Evolutionary conservation across 1,140 invertebrate genomes (phyloP).

Genomic region (Amyelois transitella): DNA sequence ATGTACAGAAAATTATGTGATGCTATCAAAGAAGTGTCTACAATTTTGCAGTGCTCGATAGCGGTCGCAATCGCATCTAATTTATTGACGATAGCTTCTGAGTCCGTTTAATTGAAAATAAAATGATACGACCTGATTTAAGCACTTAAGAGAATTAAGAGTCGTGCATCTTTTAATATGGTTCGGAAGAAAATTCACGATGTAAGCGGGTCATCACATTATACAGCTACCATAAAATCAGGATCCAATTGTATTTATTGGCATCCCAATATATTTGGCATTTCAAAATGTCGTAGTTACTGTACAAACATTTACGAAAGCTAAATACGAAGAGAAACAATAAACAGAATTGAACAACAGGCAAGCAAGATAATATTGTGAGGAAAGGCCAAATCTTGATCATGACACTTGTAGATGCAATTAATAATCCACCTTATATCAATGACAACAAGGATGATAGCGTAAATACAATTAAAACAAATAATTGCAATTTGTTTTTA

Average conservation of each 20-base stretch:
- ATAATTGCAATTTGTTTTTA: slow-evolving; percentile 41
- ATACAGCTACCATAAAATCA: neutral
- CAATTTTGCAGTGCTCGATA: slow-evolving; percentile 18
- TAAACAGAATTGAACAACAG: slow-evolving; percentile 25
- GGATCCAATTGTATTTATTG: neutral
- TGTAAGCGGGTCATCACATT: neutral
- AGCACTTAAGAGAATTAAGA: neutral
- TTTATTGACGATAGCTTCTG: neutral
- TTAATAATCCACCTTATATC: neutral
- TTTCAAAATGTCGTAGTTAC: neutral
- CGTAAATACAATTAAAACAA: slow-evolving; percentile 1
- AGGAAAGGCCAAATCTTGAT: slow-evolving; percentile 30
- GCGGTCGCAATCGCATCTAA: slow-evolving; percentile 3
- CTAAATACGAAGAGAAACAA: slow-evolving; percentile 16
- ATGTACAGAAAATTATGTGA: slow-evolving; percentile 24
- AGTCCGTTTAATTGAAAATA: neutral
- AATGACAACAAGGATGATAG: slow-evolving; percentile 1
- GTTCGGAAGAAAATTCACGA: too few relatives aligned
- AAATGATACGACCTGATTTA: too few relatives aligned
- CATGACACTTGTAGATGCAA: slow-evolving; percentile 9
- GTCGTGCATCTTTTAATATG: too few relatives aligned
- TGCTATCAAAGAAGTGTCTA: slow-evolving; percentile 21
- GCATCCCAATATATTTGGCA: neutral
- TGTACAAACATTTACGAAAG: neutral
- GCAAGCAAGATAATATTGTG: slow-evolving; percentile 24